Percentiles rank a stretch among this genome's conserved stretches.
These are phyloP conservation scores for Cremastobaeus sp. DNA, from an alignment of 2,888 invertebrate genomes.

Conservation along the genomic window DNA sequence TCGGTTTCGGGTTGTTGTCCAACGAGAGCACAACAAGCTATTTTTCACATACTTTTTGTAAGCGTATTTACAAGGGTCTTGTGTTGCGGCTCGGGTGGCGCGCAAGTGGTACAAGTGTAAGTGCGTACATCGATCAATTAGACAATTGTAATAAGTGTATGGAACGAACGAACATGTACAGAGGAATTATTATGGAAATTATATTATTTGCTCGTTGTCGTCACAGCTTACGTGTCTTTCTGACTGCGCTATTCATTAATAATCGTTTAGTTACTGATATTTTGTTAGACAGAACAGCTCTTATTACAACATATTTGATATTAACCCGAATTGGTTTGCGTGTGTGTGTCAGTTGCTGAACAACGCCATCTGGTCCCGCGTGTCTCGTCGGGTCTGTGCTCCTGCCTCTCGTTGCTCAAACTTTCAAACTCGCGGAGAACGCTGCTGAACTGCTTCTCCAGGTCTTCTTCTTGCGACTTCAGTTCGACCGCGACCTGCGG, in stretches of 20 bases:
- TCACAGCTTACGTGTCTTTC: slow-evolving; percentile 66
- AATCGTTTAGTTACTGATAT: slow-evolving; percentile 11
- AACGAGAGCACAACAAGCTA: slow-evolving; percentile 23
- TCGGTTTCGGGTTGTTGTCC: neutral
- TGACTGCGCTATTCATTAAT: slow-evolving; percentile 55
- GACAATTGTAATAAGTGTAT: slow-evolving; percentile 50
- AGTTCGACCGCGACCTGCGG: slow-evolving; percentile 36
- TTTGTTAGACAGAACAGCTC: slow-evolving; percentile 63
- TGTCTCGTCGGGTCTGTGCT: slow-evolving; percentile 40
- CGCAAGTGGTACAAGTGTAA: slow-evolving; percentile 17
- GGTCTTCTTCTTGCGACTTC: slow-evolving; percentile 41
- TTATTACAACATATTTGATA: slow-evolving; percentile 78
- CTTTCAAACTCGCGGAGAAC: slow-evolving; percentile 30
- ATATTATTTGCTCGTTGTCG: slow-evolving; percentile 68
- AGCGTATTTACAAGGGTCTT: neutral
- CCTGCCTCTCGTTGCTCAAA: slow-evolving; percentile 51
- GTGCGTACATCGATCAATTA: slow-evolving; percentile 14
- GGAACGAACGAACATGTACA: slow-evolving; percentile 66
- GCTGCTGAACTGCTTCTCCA: slow-evolving; percentile 42
- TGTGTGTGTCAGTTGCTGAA: slow-evolving; percentile 63
- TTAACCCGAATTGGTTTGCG: slow-evolving; percentile 70
- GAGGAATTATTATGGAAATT: slow-evolving; percentile 66
- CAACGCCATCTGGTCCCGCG: slow-evolving; percentile 25
- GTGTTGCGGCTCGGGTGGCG: slow-evolving; percentile 16
- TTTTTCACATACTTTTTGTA: slow-evolving; percentile 11